Evolutionary conservation across 2,113 vertebrate genomes (phyloP).

Genomic region (Megaptera novaeangliae): DNA sequence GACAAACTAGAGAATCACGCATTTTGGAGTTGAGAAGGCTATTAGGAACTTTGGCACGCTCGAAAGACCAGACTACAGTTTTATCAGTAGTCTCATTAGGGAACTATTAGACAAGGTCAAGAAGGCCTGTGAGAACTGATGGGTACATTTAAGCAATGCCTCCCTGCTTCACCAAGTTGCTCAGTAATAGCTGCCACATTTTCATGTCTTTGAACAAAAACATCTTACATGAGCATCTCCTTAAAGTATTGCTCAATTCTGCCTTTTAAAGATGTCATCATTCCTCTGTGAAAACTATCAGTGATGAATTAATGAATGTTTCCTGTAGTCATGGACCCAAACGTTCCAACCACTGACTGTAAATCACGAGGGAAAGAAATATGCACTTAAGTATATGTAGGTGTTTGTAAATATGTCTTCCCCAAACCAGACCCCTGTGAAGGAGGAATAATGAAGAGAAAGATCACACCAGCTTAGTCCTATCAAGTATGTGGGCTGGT

Average conservation of each 20-base stretch:
- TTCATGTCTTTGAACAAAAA: conserved; percentile 44
- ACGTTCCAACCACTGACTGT: neutral
- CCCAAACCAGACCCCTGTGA: neutral
- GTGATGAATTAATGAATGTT: neutral
- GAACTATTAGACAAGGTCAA: conserved; percentile 55
- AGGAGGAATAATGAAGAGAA: neutral
- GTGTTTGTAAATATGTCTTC: neutral
- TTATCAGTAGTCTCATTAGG: conserved; percentile 49
- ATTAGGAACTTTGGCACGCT: conserved; percentile 28
- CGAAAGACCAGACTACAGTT: conserved; percentile 44
- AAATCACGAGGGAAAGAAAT: neutral
- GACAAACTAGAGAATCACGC: conserved; percentile 35
- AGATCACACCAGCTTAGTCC: neutral
- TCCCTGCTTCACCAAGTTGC: neutral
- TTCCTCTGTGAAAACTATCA: neutral
- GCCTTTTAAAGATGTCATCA: neutral
- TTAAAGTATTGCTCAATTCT: neutral
- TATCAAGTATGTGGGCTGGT: neutral
- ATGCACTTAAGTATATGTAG: neutral
- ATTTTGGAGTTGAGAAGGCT: conserved; percentile 30
- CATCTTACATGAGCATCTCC: neutral
- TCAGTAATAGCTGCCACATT: neutral
- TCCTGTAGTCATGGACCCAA: neutral
- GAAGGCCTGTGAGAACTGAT: conserved; percentile 13
- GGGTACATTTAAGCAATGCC: neutral